Evolutionary conservation across 2,797 vertebrate genomes (phyloP), one percentile per base, ranked within the genome.

Genomic region (Sorex maritimensis): DNA sequence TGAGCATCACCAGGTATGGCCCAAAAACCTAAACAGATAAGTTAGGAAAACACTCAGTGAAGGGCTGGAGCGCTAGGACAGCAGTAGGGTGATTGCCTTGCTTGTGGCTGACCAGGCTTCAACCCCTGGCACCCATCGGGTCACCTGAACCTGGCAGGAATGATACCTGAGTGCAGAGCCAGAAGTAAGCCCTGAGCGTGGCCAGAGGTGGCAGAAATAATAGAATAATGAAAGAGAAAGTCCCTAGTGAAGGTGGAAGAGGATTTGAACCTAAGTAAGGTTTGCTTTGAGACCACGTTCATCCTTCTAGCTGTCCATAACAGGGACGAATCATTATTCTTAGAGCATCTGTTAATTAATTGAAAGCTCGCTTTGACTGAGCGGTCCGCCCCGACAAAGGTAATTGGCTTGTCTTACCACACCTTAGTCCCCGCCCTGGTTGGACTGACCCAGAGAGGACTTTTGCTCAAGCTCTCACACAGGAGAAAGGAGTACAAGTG

Each of bases 401-500:
- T 28, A 65, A 19, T 9, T 73, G 28, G 68, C 73, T 81, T 81
- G n/a, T 93, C 61, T 93, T 81, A 71, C 74, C 41, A 71, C 17
- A 81, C 34, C 15, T 85, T 24, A 84, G 28, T 58, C 44, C 34
- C 41, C n/a, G 55, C 38, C 84, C 65, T 79, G 14, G 38, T 91
- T 79, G 94, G 74, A 58, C 9, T 63, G 80, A 92, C 81, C 41
- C 69, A n/a, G n/a, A 81, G 30, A 95, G 79, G 49, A 86, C 88
- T 68, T 65, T 67, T 81, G 14, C 26, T 65, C 23, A 73, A 30
- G 49, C 21, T 89, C 15, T 61, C 74, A 89, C 26, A 91, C 13
- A 82, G 44, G 71, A 93, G 17, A 88, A 86, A 74, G 77, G 6
- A 83, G 38, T 44, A 83, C 84, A 93, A 19, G 72, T 82, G 46